phyloP scores from a whole-genome alignment of 1,140 invertebrate genomes.

The Nebria ingens region DNA sequence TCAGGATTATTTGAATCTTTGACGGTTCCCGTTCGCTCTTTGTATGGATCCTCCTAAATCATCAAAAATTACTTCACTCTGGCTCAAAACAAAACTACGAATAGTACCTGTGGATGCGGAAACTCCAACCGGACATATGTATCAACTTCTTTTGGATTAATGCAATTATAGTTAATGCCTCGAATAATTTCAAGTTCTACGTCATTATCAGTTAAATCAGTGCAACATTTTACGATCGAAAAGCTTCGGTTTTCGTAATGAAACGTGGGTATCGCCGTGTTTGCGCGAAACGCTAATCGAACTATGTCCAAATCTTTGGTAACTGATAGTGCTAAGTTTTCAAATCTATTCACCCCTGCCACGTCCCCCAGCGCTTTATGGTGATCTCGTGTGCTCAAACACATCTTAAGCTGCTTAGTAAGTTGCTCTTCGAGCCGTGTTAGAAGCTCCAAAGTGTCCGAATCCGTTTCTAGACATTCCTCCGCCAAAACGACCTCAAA shows the following conservation, averaged over 20 bases:
- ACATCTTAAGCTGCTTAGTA: conserved; percentile 71
- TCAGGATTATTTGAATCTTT: conserved; percentile 83
- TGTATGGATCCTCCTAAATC: conserved; percentile 63
- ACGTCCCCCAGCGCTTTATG: conserved; percentile 91
- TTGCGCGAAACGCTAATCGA: conserved; percentile 52
- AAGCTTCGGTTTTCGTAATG: conserved; percentile 88
- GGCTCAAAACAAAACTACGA: neutral
- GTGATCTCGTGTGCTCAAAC: conserved; percentile 76
- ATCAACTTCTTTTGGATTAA: conserved; percentile 80
- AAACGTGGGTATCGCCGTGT: conserved; percentile 70
- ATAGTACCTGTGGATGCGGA: conserved; percentile 70
- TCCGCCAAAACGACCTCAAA: conserved; percentile 64
- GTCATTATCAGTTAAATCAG: conserved; percentile 85
- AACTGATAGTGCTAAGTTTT: conserved; percentile 71
- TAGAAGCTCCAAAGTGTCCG: conserved; percentile 40
- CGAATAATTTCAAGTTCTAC: conserved; percentile 77
- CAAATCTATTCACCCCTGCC: conserved; percentile 67
- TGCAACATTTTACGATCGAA: conserved; percentile 85
- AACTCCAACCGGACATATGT: conserved; percentile 93
- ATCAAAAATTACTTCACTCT: conserved; percentile 13
- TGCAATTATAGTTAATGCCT: conserved; percentile 78
- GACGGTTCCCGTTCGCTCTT: conserved; percentile 63
- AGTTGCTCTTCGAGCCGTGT: conserved; percentile 70
- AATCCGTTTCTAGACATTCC: conserved; percentile 53
- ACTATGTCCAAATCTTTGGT: conserved; percentile 86